Conservation (phyloP, 1,140 invertebrate species). For the Wiebesia pumilae region DNA sequence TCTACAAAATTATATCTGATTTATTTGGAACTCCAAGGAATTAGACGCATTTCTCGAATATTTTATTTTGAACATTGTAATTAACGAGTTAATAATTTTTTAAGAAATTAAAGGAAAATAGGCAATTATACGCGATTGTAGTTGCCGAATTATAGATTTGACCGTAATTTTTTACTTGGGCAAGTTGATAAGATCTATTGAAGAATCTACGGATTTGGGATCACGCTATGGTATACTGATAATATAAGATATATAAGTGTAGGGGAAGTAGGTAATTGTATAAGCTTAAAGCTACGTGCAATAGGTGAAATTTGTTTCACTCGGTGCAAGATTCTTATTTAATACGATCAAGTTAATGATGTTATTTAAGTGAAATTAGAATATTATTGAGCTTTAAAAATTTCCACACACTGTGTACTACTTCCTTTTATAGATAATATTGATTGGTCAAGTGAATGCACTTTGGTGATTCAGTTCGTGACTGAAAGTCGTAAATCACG, state of each 20-base stretch:
- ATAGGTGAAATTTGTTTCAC: background rate
- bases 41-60: background rate
- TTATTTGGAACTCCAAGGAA: background rate
- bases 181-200: background rate
- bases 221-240: background rate
- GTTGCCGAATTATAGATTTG: background rate
- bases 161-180: background rate
- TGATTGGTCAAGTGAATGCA: constrained; percentile 37
- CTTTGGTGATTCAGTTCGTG: constrained; percentile 45
- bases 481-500: constrained; percentile 46
- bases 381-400: background rate
- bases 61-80: no score
- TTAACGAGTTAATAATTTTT: no score
- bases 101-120: background rate
- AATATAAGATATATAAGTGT: background rate
- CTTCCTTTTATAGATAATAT: background rate
- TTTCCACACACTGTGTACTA: background rate
- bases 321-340: background rate
- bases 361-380: background rate
- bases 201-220: background rate
- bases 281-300: background rate
- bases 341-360: background rate
- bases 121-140: background rate
- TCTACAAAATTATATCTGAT: background rate
- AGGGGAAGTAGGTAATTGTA: background rate